phyloP scores from a whole-genome alignment of 37 sponge, comb jelly and placozoan genomes.

The Hexactinellida sp. region DNA sequence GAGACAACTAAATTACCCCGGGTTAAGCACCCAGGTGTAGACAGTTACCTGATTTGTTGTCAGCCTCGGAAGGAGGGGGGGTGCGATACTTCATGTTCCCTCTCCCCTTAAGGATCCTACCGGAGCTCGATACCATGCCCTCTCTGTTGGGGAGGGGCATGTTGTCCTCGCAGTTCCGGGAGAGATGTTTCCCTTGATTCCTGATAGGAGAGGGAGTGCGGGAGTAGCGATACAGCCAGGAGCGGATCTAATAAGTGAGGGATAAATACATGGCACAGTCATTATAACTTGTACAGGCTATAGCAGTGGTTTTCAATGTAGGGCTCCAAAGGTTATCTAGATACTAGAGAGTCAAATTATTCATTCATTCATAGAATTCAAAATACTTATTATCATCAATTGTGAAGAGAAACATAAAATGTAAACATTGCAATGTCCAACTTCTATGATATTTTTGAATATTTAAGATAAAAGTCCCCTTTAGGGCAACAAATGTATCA shows the following conservation, averaged over 20 bases:
- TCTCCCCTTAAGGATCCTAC: background rate
- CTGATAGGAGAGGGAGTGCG: conserved; percentile 1
- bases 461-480: too few species aligned
- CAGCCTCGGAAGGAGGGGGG: background rate
- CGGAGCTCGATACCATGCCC: background rate
- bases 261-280: too few species aligned
- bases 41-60: background rate
- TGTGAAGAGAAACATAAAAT: too few species aligned
- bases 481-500: too few species aligned
- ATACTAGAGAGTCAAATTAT: too few species aligned
- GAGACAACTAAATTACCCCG: background rate
- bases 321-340: too few species aligned
- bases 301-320: too few species aligned
- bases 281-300: background rate
- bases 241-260: background rate
- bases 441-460: too few species aligned
- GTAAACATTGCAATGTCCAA: too few species aligned
- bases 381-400: too few species aligned
- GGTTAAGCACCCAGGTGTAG: too few species aligned
- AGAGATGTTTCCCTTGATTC: background rate
- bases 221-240: conserved; percentile 11
- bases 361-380: too few species aligned
- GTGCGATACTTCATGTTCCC: background rate
- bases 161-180: background rate
- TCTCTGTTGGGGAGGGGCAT: background rate